These are phyloP conservation scores for Apodemia duryi DNA, from an alignment of 2,888 invertebrate species.

Conservation along the genomic window DNA sequence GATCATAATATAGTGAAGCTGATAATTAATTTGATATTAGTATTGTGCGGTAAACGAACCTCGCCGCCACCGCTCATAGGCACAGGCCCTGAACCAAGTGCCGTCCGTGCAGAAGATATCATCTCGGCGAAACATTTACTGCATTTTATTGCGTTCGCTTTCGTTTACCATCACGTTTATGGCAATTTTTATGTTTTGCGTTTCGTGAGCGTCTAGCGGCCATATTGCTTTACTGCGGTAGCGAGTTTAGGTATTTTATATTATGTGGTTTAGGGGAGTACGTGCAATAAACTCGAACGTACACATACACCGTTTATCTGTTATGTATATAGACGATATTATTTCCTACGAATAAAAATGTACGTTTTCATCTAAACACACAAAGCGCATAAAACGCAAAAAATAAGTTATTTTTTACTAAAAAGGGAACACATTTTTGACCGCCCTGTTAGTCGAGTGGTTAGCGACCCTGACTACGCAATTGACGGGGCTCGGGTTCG, in stretches of 20 bases:
- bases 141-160: slow-evolving; percentile 28
- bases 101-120: slow-evolving; percentile 14
- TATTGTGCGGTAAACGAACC: too few relatives aligned
- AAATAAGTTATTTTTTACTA: too few relatives aligned
- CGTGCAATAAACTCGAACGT: neutral
- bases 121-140: slow-evolving; percentile 19
- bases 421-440: too few relatives aligned
- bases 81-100: slow-evolving; percentile 2
- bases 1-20: too few relatives aligned
- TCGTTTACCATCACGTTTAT: slow-evolving; percentile 33
- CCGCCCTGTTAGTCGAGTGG: too few relatives aligned
- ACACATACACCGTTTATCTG: neutral
- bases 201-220: slow-evolving; percentile 30
- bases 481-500: too few relatives aligned
- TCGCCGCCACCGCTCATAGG: slow-evolving; percentile 8
- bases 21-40: too few relatives aligned
- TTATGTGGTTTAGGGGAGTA: neutral
- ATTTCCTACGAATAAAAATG: too few relatives aligned
- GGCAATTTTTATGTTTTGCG: slow-evolving; percentile 34
- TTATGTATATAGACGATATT: too few relatives aligned
- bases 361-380: too few relatives aligned
- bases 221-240: slow-evolving; percentile 30
- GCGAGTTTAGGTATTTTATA: neutral
- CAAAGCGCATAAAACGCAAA: too few relatives aligned
- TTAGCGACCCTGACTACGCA: too few relatives aligned